Conservation (phyloP, 2,113 vertebrate genomes). For the Myotis lucifugus region DNA sequence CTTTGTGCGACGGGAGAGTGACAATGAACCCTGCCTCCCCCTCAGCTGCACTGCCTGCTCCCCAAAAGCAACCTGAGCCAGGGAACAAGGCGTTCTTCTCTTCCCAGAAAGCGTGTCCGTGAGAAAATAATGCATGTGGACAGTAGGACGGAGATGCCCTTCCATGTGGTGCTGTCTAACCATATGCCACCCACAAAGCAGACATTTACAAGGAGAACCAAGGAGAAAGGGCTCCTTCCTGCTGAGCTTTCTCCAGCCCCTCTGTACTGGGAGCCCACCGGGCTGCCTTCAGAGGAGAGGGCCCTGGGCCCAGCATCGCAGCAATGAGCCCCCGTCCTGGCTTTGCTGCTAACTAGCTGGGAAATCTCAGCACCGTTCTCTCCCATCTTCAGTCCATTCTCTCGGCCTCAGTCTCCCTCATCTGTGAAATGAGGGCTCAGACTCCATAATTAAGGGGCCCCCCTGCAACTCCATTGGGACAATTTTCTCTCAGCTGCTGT, state of each 20-base stretch:
- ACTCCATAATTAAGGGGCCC: not conserved
- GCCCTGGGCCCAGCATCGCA: not conserved
- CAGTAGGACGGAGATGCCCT: not conserved
- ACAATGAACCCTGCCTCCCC: not conserved
- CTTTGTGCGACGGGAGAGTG: not conserved
- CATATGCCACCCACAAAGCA: not conserved
- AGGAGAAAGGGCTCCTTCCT: not conserved
- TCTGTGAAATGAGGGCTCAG: not conserved
- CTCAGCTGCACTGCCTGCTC: not conserved
- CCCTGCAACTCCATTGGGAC: not conserved
- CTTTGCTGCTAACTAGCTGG: not conserved
- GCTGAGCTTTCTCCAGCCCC: not conserved
- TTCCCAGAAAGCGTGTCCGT: not conserved
- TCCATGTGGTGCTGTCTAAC: not conserved
- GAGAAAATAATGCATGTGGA: not conserved
- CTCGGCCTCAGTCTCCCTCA: not conserved
- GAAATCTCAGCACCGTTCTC: not conserved
- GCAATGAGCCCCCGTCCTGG: not conserved
- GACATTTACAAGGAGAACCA: not conserved
- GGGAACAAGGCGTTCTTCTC: not conserved
- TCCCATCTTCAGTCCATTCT: not conserved
- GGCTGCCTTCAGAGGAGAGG: not conserved
- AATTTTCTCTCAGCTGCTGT: not conserved
- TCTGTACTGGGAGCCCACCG: fast-evolving
- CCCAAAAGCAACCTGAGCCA: not conserved